Evolutionary conservation across 2,797 vertebrate species (phyloP), one percentile per base, ranked within the genome.

Genomic region (Urophycis tenuis): DNA sequence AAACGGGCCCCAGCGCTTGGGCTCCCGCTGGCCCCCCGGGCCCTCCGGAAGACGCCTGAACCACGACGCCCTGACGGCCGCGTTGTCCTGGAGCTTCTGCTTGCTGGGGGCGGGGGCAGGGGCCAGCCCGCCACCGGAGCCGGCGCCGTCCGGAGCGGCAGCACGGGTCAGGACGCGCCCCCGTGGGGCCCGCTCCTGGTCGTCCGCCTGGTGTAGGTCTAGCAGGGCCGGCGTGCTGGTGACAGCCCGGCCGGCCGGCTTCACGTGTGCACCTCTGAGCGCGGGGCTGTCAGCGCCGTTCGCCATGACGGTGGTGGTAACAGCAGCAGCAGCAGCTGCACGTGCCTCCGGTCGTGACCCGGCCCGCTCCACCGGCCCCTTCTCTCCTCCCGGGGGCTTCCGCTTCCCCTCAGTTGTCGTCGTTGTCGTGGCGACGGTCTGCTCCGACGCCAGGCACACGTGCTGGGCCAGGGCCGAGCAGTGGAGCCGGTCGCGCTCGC

Each of bases 21-120:
- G 49, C 31, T 22, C 74, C 29, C 33, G 64, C 32, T n/a, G 25
- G n/a, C n/a, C 67, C 60, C 39, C 69, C 67, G 73, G 72, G 29
- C 72, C 75, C 2, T 75, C 69, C 1, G 81, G 22, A 12, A 33
- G 75, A 25, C 83, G 81, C 17, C 9, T 81, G 79, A 90, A 91
- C 87, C 88, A 90, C 2, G 72, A 72, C 5, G 90, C 85, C 49
- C 86, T 79, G 60, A 77, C 76, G 0, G 72, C n/a, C 22, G 85
- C 83, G 3, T 91, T 91, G 69, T 87, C 87, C 33, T 83, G 8
- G 22, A 85, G 9, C 85, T 64, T 90, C 80, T 78, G 81, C 78
- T 80, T 82, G 33, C 80, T 76, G 0, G 87, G 86, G 78, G 74
- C 78, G 31, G 73, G 78, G 2, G 78, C 79, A 74, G 75, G 64